Base-by-base conservation (phyloP, 1,140 invertebrate genomes). In the Luehdorfia chinensis region DNA sequence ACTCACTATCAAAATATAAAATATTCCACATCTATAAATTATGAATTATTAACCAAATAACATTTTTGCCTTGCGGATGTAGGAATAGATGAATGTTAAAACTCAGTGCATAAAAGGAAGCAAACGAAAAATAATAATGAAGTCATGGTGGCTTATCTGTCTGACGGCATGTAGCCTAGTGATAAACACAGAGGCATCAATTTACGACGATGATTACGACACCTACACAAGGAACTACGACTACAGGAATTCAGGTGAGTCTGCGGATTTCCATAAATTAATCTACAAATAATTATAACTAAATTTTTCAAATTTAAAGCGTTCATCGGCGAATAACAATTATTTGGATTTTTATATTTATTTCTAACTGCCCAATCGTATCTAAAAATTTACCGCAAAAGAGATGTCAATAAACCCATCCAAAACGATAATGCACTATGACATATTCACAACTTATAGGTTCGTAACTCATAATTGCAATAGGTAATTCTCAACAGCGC, bases 131-230 rank as follows among this genome's bases (percentile, higher is more conserved):
- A 43, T 19, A 50, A 44, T 16, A 43, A 76, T 84, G 75, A 60
- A 59, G 23, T 39, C 47, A 37, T 70, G 55, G 52, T 61, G 66
- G 54, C 46, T 75, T 34, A 44, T 73, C 52, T 75, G 62, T 50
- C 44, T 66, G 5, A 50, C 61, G 11, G 36, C 50, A 16, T 57
- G 59, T 32, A 45, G 52, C 30, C 41, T 75, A 4, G 28, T 76
- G 14, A 50, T 54, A 8, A 64, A 31, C 18, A 47, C 53, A 12
- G 55, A 72, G 6, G 74, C 72, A 2, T 59, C 81, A 4, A 47
- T 81, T 4, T 85, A 85, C 33, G 81, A 85, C 51, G 75, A 83
- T 16, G 81, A 85, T 34, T 84, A 78, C 55, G 81, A 85, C 46
- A 51, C 69, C 4, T 85, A 81, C 48, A 85, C 81, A 0, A 77